phyloP scores from a whole-genome alignment of 1,140 invertebrate species.

The Pantala flavescens region DNA sequence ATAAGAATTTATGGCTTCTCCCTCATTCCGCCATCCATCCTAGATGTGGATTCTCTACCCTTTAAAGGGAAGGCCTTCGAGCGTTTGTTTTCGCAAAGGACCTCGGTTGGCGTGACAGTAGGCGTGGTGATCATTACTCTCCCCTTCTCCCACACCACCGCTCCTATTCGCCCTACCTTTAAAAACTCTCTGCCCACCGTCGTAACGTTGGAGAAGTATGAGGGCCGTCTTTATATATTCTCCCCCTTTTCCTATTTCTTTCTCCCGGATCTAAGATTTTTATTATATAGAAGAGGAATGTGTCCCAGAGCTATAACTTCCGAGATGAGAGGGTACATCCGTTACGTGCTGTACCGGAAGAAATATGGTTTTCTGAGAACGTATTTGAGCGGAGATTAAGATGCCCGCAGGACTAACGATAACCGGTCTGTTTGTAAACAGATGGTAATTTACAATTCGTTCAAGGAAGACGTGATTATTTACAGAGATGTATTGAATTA shows the following conservation, averaged over 20 bases:
- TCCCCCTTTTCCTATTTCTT: background rate
- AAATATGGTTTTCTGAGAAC: too few relatives aligned
- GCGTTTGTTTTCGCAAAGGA: background rate
- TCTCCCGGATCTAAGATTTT: too few relatives aligned
- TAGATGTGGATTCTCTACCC: background rate
- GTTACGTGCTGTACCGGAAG: too few relatives aligned
- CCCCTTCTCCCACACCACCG: background rate
- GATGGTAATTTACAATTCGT: too few relatives aligned
- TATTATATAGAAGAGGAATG: too few relatives aligned
- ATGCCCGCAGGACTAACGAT: too few relatives aligned
- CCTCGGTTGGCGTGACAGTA: background rate
- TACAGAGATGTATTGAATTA: too few relatives aligned
- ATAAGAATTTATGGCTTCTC: background rate
- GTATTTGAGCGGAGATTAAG: too few relatives aligned
- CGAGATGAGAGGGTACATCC: too few relatives aligned
- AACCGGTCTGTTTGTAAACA: too few relatives aligned
- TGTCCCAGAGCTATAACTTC: too few relatives aligned
- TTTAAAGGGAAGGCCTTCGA: background rate
- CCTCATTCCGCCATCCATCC: background rate
- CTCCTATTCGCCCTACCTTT: background rate
- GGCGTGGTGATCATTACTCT: constrained; percentile 7
- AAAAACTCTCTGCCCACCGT: background rate
- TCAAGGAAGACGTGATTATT: too few relatives aligned
- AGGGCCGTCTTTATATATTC: background rate
- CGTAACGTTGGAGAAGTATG: background rate